Evolutionary conservation across 2,888 invertebrate species (phyloP).

Genomic region (Erynnis tages): DNA sequence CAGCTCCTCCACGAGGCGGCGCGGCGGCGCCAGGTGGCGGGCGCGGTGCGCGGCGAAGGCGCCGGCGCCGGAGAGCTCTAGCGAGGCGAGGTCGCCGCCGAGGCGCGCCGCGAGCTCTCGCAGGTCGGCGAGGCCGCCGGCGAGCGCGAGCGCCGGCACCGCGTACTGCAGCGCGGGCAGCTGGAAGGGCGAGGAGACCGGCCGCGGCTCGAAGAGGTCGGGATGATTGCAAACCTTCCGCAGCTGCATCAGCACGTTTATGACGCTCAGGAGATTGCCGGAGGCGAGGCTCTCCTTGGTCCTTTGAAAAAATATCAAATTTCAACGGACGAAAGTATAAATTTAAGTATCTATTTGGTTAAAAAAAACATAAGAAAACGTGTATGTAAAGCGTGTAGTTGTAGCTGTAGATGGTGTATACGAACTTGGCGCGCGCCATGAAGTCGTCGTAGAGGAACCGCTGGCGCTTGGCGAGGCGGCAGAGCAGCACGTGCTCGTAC

Average conservation of each 20-base stretch:
- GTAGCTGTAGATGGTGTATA: conserved; percentile 33
- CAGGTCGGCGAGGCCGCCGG: conserved; percentile 86
- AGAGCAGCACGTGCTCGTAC: conserved; percentile 97
- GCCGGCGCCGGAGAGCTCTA: conserved; percentile 85
- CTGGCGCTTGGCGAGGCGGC: conserved; percentile 96
- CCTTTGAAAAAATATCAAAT: conserved; percentile 76
- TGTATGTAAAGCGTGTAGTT: too few species aligned
- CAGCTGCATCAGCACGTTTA: conserved; percentile 98
- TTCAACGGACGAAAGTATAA: too few species aligned
- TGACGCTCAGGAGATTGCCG: conserved; percentile 96
- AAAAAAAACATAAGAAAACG: too few species aligned
- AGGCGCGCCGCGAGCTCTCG: conserved; percentile 85
- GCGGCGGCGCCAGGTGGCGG: conserved; percentile 86
- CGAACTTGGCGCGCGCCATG: conserved; percentile 97
- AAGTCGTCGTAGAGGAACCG: conserved; percentile 99
- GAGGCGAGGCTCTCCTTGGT: conserved; percentile 96
- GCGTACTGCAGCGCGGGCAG: conserved; percentile 87
- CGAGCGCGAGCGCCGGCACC: conserved; percentile 88
- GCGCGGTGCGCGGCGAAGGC: conserved; percentile 94
- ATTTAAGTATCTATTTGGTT: too few species aligned
- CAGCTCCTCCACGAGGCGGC: conserved; percentile 58
- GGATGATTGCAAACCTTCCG: conserved; percentile 99
- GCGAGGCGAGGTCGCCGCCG: conserved; percentile 84
- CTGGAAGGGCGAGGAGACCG: conserved; percentile 96
- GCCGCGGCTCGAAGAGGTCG: conserved; percentile 97